These are phyloP conservation scores for Exocentrus adspersus DNA, from an alignment of 2,888 invertebrate genomes.

Conservation along the genomic window DNA sequence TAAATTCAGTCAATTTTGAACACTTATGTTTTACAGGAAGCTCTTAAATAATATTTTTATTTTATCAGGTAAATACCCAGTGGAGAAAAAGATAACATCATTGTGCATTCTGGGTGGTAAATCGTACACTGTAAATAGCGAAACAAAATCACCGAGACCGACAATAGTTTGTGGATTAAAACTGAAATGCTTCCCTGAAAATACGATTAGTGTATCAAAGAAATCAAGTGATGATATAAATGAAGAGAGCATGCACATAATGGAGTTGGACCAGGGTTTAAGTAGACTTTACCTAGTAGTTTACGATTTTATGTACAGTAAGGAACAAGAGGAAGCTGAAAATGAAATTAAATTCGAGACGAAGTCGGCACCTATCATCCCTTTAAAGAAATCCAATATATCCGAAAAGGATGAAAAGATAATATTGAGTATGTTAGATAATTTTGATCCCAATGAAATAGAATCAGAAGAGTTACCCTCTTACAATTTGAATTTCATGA, in stretches of 20 bases:
- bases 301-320: conserved; percentile 76
- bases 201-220: not conserved
- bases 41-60: conserved; percentile 4
- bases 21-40: not conserved
- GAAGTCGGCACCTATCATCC: conserved; percentile 20
- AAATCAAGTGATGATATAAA: conserved; percentile 1
- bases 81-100: conserved; percentile 62
- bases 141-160: conserved; percentile 57
- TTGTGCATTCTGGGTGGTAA: conserved; percentile 62
- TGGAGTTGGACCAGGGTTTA: conserved; percentile 5
- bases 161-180: conserved; percentile 67
- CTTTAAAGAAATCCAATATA: conserved; percentile 37
- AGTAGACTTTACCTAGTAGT: conserved; percentile 70
- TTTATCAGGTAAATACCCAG: conserved; percentile 57
- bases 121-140: conserved; percentile 30
- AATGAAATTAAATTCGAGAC: conserved; percentile 50
- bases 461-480: conserved; percentile 43
- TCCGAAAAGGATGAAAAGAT: conserved; percentile 39
- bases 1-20: not conserved
- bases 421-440: conserved; percentile 39
- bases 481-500: conserved; percentile 40
- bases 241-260: conserved; percentile 5
- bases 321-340: conserved; percentile 64
- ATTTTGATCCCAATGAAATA: conserved; percentile 40
- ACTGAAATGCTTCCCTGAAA: conserved; percentile 49